These are phyloP conservation scores for Nesoenas mayeri DNA, from an alignment of 2,113 vertebrate genomes.

Conservation along the genomic window DNA sequence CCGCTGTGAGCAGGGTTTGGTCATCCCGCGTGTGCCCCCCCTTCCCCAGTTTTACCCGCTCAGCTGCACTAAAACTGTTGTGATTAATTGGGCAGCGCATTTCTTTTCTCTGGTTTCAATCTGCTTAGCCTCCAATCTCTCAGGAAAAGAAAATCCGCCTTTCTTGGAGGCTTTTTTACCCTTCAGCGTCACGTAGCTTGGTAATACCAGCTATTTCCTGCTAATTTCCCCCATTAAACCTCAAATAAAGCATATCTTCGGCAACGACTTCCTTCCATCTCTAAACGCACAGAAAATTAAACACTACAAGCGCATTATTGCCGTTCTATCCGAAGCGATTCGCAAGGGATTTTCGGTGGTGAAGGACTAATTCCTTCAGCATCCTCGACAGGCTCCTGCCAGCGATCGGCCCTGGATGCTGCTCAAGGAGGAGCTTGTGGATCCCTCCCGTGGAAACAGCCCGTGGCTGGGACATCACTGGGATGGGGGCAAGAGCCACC, in stretches of 20 bases:
- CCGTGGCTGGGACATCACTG: neutral
- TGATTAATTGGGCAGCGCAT: slow-evolving; percentile 36
- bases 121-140: slow-evolving; percentile 58
- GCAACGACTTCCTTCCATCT: slow-evolving; percentile 55
- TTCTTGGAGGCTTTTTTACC: slow-evolving; percentile 58
- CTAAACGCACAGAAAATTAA: slow-evolving; percentile 58
- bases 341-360: neutral
- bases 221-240: slow-evolving; percentile 67
- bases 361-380: slow-evolving; percentile 62
- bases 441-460: neutral
- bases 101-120: slow-evolving; percentile 61
- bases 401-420: neutral
- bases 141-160: slow-evolving; percentile 54
- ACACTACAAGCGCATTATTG: slow-evolving; percentile 44
- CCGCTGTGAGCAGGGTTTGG: neutral
- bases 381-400: neutral
- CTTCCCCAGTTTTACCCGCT: neutral
- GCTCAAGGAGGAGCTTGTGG: neutral
- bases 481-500: neutral
- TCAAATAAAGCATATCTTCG: slow-evolving; percentile 57
- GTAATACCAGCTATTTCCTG: slow-evolving; percentile 67
- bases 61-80: neutral
- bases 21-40: neutral
- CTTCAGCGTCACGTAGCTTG: slow-evolving; percentile 36
- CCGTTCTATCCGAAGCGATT: neutral